Evolutionary conservation across 1,140 invertebrate species (phyloP), one percentile per base, ranked within the genome.

Genomic region (Aleiodes sp.): DNA sequence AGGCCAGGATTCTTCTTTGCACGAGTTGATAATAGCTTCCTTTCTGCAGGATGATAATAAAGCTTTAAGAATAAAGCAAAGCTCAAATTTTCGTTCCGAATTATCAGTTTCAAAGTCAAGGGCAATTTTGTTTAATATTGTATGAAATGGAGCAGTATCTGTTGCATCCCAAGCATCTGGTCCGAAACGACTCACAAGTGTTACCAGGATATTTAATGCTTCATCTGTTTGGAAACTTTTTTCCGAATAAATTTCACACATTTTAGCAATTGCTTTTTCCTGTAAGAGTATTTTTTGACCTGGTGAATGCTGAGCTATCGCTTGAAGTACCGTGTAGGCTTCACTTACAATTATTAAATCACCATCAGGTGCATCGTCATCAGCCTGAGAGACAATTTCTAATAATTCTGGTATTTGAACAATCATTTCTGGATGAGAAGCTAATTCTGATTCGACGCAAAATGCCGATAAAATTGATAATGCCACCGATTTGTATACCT

Each of bases 401-500:
- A 96, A 82, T 71, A 96, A 90, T 0, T 92, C 91, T 46, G 93
- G 93, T 73, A 95, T 90, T 74, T 93, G 93, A 7, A 89, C 89
- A 3, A 95, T 85, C 89, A 96, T 94, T 74, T 95, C 93, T 19
- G 92, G 90, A 80, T 94, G 93, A 8, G 90, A 91, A 6, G 93
- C 92, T 28, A 96, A 78, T 78, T 93, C 92, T 69, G 92, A 87
- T 75, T 95, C 94, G 46, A 87, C 87, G 75, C 94, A 95, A 84
- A 97, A 95, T 37, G 90, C 90, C 0, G 94, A 93, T 8, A 97
- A 84, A 46, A 97, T 90, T 2, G 94, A 94, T 6, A 97, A 82
- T 0, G 94, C 94, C 14, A 97, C 91, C 2, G 94, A 96, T 86
- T 96, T 96, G 82, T 96, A 97, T 24, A 97, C 92, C 46, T 92